Base-by-base conservation (phyloP, 2,113 vertebrate species). In the Tachuris rubrigastra region DNA sequence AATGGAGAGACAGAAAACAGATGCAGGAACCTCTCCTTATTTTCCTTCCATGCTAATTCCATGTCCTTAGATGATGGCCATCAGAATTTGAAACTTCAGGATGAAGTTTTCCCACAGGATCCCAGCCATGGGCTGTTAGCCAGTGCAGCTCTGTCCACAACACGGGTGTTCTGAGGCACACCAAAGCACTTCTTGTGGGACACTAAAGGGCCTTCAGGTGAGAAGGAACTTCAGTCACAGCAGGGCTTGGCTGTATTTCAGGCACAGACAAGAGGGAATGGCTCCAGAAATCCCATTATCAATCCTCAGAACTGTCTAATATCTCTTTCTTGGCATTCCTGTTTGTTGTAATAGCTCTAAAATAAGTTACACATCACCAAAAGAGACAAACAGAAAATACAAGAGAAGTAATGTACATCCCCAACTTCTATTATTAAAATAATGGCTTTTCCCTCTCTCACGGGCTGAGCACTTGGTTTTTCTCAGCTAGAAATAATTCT, bases 391-490 rank as follows among this genome's bases (percentile, higher is more conserved):
- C 73, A 95, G 63, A 18, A 60, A 90, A 69, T 78, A 77, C 81
- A 87, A 76, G 62, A 66, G 24, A 84, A 90, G 82, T 33, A 77
- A 88, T 47, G 78, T 5, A 73, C 80, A 59, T 80, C 90, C 79
- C 85, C 60, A 76, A 59, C 67, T 85, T 67, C 75, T 63, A 25
- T 83, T 71, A 92, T 95, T 94, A 84, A 85, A 96, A 90, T 83
- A 95, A 97, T 67, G 85, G 65, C 77, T 95, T 93, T 80, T 89
- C 59, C 30, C 68, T 87, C 92, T 94, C 86, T 73, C 84, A 5
- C 9, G 27, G 58, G 37, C 67, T 85, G 66, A 94, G 79, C 89
- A 79, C 87, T 94, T 65, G 46, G 59, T 87, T 89, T 83, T 73
- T 53, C 22, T 20, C 60, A 87, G 74, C 67, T 63, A 77, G 72